A percentile compares a stretch with the other conserved stretches of the same genome.
phyloP scores from a whole-genome alignment of 53 echinoderm and acorn worm species.

The Luidia sarsii region DNA sequence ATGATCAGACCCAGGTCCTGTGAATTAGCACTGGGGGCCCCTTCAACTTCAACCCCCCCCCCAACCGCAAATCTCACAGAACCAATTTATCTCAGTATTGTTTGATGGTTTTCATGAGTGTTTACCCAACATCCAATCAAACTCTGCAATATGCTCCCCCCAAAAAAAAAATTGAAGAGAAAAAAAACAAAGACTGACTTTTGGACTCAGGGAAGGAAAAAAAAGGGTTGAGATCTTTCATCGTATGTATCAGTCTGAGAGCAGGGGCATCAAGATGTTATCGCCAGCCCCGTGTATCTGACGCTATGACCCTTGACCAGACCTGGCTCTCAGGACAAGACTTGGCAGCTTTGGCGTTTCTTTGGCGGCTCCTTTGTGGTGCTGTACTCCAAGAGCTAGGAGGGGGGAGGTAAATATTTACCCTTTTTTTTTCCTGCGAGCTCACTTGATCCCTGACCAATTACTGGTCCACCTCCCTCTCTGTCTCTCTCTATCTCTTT shows the following conservation, averaged over 20 bases:
- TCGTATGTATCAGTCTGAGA: too few relatives aligned
- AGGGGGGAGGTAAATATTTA: constrained; percentile 38
- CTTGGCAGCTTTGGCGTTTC: too few relatives aligned
- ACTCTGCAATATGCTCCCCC: too few relatives aligned
- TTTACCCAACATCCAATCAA: too few relatives aligned
- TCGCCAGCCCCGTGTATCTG: not conserved
- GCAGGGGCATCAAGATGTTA: constrained; percentile 44
- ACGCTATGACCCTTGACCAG: constrained; percentile 21
- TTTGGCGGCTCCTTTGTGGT: constrained; percentile 43
- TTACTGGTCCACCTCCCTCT: not conserved
- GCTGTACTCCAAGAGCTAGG: not conserved
- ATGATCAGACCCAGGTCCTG: too few relatives aligned
- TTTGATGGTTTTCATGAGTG: too few relatives aligned
- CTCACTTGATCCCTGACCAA: not conserved
- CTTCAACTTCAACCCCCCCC: constrained; percentile 5
- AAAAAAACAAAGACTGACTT: constrained; percentile 27
- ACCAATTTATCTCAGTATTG: too few relatives aligned
- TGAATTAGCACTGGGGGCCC: too few relatives aligned
- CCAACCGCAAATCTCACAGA: constrained; percentile 11
- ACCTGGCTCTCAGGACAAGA: not conserved
- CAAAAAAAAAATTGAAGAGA: too few relatives aligned
- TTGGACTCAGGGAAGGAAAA: constrained; percentile 28
- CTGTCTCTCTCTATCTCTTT: not conserved
- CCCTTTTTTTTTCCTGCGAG: constrained; percentile 9
- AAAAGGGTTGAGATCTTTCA: constrained; percentile 23